These are phyloP conservation scores for Umimayanthus kanabou DNA, from an alignment of 92 coral and sea anemone genomes.

Conservation along the genomic window DNA sequence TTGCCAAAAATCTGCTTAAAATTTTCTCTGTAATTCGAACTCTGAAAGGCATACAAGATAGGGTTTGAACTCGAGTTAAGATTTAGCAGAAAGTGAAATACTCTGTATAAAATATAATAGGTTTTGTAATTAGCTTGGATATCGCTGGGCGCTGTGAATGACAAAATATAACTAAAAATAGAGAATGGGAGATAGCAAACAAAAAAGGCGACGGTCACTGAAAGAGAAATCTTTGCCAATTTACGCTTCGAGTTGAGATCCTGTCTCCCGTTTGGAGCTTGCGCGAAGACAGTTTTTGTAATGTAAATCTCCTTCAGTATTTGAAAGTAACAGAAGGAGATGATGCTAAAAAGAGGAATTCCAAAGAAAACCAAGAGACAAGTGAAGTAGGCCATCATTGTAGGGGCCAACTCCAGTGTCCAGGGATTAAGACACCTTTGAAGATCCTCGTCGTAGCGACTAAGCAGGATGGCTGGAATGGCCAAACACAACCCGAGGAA, in stretches of 20 bases:
- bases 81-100: background rate
- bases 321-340: conserved; percentile 3
- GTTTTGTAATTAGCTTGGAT: background rate
- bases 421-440: conserved; percentile 6
- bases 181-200: background rate
- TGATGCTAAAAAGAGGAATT: background rate
- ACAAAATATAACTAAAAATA: background rate
- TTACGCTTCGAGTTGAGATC: background rate
- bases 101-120: background rate
- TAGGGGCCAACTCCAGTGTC: background rate
- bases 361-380: background rate
- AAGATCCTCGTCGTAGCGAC: background rate
- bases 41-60: background rate
- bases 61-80: background rate
- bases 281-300: background rate
- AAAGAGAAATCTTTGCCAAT: background rate
- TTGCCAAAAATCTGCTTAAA: background rate
- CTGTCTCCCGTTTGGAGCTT: background rate
- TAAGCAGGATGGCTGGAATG: background rate
- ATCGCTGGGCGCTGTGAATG: background rate
- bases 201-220: background rate
- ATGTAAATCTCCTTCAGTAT: background rate
- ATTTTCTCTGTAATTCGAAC: background rate
- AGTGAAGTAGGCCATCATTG: background rate
- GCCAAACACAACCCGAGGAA: background rate